phyloP scores from a whole-genome alignment of 2,113 vertebrate genomes.

The Anseranas semipalmata region DNA sequence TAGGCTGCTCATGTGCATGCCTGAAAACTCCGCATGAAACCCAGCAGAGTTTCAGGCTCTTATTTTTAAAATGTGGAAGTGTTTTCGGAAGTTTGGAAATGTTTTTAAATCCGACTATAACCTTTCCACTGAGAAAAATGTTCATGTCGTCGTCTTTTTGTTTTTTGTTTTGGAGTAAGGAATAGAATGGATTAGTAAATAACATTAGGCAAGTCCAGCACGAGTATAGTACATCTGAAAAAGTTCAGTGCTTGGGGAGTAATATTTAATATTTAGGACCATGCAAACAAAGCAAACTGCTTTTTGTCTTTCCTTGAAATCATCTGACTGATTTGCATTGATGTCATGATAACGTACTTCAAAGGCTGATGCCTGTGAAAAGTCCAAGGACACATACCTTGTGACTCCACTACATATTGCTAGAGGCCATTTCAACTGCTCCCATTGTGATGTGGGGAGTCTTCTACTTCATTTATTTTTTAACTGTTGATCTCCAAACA shows the following conservation, averaged over 20 bases:
- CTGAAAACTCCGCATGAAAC: not conserved
- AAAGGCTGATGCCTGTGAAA: slow-evolving; percentile 8
- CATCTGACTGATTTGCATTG: slow-evolving; percentile 16
- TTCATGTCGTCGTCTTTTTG: not conserved
- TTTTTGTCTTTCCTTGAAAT: not conserved
- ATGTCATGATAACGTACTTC: not conserved
- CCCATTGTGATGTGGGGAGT: slow-evolving; percentile 54
- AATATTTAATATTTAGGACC: not conserved
- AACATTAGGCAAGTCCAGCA: rapidly evolving
- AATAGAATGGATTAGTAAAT: not conserved
- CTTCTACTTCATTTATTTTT: slow-evolving; percentile 68
- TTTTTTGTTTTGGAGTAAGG: not conserved
- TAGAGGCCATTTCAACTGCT: slow-evolving; percentile 26
- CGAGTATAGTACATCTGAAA: not conserved
- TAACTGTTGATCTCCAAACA: slow-evolving; percentile 72
- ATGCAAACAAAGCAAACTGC: not conserved
- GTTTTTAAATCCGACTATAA: not conserved
- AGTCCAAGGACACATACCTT: slow-evolving; percentile 28
- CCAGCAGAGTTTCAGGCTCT: not conserved
- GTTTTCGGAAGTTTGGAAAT: not conserved
- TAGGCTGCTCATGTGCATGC: not conserved
- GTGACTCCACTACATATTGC: not conserved
- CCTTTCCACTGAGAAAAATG: not conserved
- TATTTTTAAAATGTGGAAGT: not conserved
- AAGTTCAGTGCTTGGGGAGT: not conserved